Percentiles rank a stretch among this genome's conserved stretches.
Evolutionary conservation across 2,797 vertebrate species (phyloP).

Genomic region (Sciurus vulgaris): DNA sequence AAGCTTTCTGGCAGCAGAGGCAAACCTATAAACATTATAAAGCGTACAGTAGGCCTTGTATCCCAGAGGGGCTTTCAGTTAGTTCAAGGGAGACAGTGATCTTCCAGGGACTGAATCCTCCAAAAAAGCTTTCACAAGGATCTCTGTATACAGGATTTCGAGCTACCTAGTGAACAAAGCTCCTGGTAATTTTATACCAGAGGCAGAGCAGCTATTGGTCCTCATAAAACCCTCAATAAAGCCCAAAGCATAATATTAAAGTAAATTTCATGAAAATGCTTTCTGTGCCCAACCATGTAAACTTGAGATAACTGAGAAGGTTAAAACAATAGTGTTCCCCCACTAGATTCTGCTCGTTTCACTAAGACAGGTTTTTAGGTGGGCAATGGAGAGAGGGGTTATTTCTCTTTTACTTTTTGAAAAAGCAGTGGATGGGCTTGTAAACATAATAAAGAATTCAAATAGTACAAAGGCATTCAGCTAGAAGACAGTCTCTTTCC

Average conservation of each 20-base stretch:
- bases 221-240: background rate
- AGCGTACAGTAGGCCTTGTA: background rate
- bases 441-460: background rate
- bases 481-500: background rate
- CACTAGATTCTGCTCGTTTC: background rate
- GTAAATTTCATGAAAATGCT: background rate
- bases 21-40: background rate
- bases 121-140: background rate
- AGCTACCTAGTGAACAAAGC: background rate
- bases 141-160: background rate
- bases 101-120: background rate
- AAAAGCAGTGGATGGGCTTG: background rate
- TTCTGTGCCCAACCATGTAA: background rate
- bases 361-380: background rate
- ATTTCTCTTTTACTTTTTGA: background rate
- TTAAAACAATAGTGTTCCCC: background rate
- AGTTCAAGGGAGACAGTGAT: background rate
- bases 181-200: background rate
- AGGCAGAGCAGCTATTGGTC: background rate
- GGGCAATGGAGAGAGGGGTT: background rate
- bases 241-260: background rate
- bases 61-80: background rate
- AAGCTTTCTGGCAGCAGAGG: background rate
- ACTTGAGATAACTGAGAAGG: background rate
- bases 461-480: background rate